Conservation (phyloP, 2,797 vertebrate species). For the Picus viridis region DNA sequence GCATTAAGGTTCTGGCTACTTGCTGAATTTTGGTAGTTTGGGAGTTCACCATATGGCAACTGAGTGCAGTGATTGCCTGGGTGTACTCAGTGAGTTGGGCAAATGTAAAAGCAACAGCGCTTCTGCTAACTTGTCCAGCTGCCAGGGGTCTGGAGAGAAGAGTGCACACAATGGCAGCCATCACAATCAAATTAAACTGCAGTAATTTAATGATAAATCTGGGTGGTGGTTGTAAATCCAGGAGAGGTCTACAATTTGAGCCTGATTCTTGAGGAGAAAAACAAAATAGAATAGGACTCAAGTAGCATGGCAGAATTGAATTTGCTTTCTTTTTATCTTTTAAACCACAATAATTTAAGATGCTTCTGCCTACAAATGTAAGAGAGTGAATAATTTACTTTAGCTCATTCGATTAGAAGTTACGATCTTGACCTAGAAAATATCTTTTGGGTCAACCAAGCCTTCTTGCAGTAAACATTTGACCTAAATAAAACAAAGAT, state of each 20-base stretch:
- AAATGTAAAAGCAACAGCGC: background rate
- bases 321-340: background rate
- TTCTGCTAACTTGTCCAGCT: background rate
- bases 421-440: background rate
- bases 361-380: background rate
- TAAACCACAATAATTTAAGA: background rate
- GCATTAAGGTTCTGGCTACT: background rate
- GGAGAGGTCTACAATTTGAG: background rate
- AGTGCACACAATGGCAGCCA: background rate
- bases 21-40: background rate
- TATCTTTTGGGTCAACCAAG: background rate
- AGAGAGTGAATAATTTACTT: background rate
- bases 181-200: background rate
- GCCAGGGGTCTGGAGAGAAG: background rate
- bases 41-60: background rate
- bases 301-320: background rate
- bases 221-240: background rate
- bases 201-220: background rate
- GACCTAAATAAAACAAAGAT: background rate
- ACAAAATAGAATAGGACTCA: background rate
- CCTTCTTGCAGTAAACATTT: background rate
- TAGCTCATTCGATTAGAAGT: background rate
- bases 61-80: accelerated
- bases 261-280: background rate
- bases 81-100: background rate